These are phyloP conservation scores for Picus viridis DNA, from an alignment of 2,797 vertebrate genomes.

Conservation along the genomic window DNA sequence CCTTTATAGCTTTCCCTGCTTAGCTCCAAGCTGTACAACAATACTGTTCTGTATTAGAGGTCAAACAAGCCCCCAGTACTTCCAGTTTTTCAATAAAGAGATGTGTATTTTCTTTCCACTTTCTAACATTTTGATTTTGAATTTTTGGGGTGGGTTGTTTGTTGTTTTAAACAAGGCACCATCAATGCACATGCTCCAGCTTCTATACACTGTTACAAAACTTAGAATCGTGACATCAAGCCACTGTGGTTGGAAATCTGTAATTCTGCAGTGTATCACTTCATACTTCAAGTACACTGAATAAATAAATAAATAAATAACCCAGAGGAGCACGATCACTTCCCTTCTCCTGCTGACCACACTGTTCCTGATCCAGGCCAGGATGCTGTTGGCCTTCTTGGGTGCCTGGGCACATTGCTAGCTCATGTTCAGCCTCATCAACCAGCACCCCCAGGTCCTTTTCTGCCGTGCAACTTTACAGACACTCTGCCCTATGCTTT, in stretches of 20 bases:
- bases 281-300: background rate
- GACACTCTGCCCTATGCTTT: no score
- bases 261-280: background rate
- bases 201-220: background rate
- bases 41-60: background rate
- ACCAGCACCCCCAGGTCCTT: no score
- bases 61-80: background rate
- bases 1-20: background rate
- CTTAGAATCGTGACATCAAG: background rate
- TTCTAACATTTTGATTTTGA: background rate
- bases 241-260: background rate
- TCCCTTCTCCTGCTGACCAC: no score
- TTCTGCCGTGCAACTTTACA: no score
- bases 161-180: background rate
- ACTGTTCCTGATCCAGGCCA: no score
- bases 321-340: no score
- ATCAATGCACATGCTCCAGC: background rate
- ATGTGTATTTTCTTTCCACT: background rate
- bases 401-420: no score
- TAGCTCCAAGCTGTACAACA: background rate
- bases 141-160: no score
- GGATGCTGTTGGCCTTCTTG: no score
- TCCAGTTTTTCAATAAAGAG: background rate
- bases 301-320: background rate
- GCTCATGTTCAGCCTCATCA: no score